phyloP scores from a whole-genome alignment of 2,888 invertebrate genomes.

The Drosophila testacea region DNA sequence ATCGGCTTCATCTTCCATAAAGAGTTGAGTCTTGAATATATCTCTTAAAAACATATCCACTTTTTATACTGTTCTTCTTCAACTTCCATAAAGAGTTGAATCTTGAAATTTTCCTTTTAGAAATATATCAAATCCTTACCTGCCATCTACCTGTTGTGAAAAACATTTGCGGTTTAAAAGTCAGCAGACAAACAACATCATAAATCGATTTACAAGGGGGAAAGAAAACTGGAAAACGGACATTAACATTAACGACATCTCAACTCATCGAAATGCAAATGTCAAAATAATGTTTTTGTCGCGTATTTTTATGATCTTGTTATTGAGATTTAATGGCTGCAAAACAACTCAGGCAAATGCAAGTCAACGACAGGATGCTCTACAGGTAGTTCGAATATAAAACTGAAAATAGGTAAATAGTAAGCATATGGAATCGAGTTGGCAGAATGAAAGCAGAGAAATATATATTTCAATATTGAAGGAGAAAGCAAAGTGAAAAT shows the following conservation, averaged over 20 bases:
- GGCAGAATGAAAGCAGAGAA: not conserved
- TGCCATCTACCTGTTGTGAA: constrained; percentile 36
- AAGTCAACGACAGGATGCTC: not conserved
- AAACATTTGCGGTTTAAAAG: constrained; percentile 60
- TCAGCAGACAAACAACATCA: constrained; percentile 63
- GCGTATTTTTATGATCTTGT: constrained; percentile 65
- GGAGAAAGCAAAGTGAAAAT: not conserved
- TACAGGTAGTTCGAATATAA: constrained; percentile 24
- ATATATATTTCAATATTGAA: too few species aligned
- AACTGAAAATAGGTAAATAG: not conserved
- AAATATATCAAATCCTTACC: not conserved
- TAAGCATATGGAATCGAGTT: not conserved
- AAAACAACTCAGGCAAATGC: constrained; percentile 4
- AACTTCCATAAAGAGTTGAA: too few species aligned
- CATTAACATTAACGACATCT: not conserved
- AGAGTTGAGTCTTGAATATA: too few species aligned
- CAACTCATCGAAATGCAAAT: constrained; percentile 58
- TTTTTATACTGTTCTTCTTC: too few species aligned
- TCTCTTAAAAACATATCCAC: too few species aligned
- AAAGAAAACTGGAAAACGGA: not conserved
- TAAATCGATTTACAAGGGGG: constrained; percentile 48
- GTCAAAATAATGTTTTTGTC: constrained; percentile 61
- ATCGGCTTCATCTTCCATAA: too few species aligned
- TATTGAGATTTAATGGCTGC: constrained; percentile 65
- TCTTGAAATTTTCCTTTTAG: too few species aligned